These are phyloP conservation scores for Potorous gilbertii DNA, from an alignment of 2,797 vertebrate genomes.

Conservation along the genomic window DNA sequence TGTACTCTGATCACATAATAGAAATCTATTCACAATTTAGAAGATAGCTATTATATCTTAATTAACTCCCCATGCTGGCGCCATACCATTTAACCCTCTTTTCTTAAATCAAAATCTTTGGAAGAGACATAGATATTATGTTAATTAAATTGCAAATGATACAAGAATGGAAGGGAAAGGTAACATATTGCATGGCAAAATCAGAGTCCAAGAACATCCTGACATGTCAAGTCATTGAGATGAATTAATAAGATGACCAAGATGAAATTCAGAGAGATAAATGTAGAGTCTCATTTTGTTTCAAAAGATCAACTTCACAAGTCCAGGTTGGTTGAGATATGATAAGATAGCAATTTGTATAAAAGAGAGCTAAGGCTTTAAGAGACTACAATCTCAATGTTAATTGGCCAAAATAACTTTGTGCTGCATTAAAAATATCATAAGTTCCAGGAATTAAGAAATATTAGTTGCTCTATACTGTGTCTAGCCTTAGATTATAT, in stretches of 20 bases:
- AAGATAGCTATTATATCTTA: neutral
- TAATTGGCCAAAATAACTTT: too few species aligned
- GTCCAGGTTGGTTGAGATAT: neutral
- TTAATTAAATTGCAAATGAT: neutral
- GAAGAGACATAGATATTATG: neutral
- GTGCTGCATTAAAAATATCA: too few species aligned
- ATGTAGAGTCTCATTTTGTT: neutral
- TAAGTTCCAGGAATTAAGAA: too few species aligned
- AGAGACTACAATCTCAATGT: too few species aligned
- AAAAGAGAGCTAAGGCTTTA: too few species aligned
- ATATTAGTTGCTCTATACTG: too few species aligned
- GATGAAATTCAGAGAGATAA: neutral
- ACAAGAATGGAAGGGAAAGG: neutral
- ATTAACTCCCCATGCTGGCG: neutral
- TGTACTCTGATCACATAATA: neutral
- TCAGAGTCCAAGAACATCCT: too few species aligned
- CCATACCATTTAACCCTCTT: neutral
- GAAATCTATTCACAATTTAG: neutral
- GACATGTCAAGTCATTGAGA: too few species aligned
- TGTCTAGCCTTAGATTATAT: too few species aligned
- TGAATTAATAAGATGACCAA: neutral
- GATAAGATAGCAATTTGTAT: too few species aligned
- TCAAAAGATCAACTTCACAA: neutral
- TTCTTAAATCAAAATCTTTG: neutral
- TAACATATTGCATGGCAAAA: too few species aligned